phyloP scores from a whole-genome alignment of 2,888 invertebrate species.

The Melitaea athalia region DNA sequence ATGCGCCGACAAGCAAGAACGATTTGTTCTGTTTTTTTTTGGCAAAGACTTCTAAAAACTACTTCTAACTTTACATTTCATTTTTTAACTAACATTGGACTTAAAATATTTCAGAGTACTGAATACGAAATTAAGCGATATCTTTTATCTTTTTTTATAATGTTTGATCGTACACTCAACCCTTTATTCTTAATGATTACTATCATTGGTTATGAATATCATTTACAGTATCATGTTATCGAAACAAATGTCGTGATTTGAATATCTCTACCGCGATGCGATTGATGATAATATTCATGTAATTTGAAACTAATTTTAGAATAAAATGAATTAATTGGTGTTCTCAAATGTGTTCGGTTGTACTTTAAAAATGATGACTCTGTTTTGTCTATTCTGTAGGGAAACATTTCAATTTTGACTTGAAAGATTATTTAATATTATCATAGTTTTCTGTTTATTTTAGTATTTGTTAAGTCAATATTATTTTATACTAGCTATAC shows the following conservation, averaged over 20 bases:
- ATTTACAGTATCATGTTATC: conserved; percentile 63
- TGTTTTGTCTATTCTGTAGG: no score
- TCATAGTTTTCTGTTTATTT: no score
- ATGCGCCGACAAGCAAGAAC: no score
- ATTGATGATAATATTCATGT: conserved; percentile 48
- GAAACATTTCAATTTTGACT: no score
- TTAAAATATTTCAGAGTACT: not conserved
- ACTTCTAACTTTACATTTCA: no score
- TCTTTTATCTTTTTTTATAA: not conserved
- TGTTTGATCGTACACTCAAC: conserved; percentile 35
- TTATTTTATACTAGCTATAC: no score
- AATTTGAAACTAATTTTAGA: conserved; percentile 8
- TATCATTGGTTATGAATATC: conserved; percentile 61
- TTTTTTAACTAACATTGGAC: no score
- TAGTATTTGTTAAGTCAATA: no score
- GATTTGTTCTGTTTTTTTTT: no score
- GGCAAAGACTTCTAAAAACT: no score
- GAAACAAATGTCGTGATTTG: conserved; percentile 45
- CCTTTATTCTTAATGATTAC: conserved; percentile 41
- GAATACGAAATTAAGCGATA: not conserved
- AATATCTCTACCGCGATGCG: conserved; percentile 41
- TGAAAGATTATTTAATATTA: no score
- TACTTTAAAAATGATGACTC: not conserved
- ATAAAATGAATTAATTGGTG: conserved; percentile 1
- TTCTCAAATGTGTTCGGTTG: not conserved